Evolutionary conservation across 2,888 invertebrate species (phyloP), one percentile per base, ranked within the genome.

Genomic region (Punctoribates punctum): DNA sequence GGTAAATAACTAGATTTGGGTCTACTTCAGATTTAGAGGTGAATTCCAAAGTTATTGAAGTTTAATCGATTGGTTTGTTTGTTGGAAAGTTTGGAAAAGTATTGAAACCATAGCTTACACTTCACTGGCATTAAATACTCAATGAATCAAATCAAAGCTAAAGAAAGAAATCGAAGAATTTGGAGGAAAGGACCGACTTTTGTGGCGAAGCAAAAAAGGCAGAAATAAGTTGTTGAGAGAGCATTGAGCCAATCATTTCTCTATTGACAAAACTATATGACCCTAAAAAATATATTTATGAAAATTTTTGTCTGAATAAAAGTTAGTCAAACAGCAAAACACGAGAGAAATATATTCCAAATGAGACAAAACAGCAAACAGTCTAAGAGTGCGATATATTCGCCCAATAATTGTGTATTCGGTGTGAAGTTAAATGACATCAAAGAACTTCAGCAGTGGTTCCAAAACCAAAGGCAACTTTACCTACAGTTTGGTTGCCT

Each of bases 371-470:
- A 17, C 20, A 1, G 15, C n/a, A 25, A 60, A 27, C 3, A n/a
- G 34, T 29, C 11, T 9, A 15, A 48, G 48, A 48, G 23, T 38
- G 29, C n/a, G 27, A 65, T 65, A 34, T 65, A 65, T 65, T 65
- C 27, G 13, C 27, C 13, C n/a, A n/a, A 65, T 65, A 65, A 65
- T 65, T 65, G 65, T 65, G 20, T 25, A 42, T 72, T 72, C 25
- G 46, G 72, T 72, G 72, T 72, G 48, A 72, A 72, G 46, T 72
- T 65, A 72, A 46, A 48, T 72, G 72, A 72, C 72, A 72, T 72
- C 72, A 72, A 72, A 72, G 20, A 62, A 67, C n/a, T 72, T 25
- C 11, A 25, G 42, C 48, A 72, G 6, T 48, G 72, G 25, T 48
- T 72, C 6, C 8, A 23, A 42, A 34, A 38, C 17, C 20, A 42